phyloP scores from a whole-genome alignment of 2,113 vertebrate species.

The Jaculus jaculus region DNA sequence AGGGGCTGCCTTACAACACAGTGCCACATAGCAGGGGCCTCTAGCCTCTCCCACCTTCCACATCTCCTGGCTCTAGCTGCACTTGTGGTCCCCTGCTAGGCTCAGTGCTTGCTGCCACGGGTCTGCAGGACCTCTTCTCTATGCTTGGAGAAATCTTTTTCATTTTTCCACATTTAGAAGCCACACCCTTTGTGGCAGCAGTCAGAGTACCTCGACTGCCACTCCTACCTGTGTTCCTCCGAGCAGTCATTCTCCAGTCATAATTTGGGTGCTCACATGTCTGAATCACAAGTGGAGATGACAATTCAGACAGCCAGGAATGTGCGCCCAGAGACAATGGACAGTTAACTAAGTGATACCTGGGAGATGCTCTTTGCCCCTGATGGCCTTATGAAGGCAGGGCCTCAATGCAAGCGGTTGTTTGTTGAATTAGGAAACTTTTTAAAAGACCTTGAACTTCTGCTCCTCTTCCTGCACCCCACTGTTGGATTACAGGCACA shows the following conservation, averaged over 20 bases:
- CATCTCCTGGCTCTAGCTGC: too few species aligned
- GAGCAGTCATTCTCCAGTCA: background rate
- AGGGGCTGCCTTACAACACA: too few species aligned
- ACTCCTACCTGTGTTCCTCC: background rate
- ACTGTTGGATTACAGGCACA: too few species aligned
- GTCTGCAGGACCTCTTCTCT: background rate
- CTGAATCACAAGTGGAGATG: background rate
- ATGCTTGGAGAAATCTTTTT: background rate
- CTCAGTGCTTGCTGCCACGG: rapidly evolving
- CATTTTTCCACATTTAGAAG: background rate
- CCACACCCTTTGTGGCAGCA: constrained; percentile 53
- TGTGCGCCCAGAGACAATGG: background rate
- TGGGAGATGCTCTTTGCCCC: background rate
- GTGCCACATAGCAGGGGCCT: too few species aligned
- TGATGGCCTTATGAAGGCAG: background rate
- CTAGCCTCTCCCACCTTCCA: too few species aligned
- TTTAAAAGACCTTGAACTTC: too few species aligned
- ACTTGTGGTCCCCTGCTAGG: background rate
- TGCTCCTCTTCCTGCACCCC: too few species aligned
- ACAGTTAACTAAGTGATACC: background rate
- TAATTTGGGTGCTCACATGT: background rate
- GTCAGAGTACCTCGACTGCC: background rate
- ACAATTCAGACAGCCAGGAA: too few species aligned
- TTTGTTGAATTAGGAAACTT: background rate
- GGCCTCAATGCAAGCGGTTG: background rate